Evolutionary conservation across 2,888 invertebrate species (phyloP), one percentile per base, ranked within the genome.

Genomic region (Dasypogon diadema): DNA sequence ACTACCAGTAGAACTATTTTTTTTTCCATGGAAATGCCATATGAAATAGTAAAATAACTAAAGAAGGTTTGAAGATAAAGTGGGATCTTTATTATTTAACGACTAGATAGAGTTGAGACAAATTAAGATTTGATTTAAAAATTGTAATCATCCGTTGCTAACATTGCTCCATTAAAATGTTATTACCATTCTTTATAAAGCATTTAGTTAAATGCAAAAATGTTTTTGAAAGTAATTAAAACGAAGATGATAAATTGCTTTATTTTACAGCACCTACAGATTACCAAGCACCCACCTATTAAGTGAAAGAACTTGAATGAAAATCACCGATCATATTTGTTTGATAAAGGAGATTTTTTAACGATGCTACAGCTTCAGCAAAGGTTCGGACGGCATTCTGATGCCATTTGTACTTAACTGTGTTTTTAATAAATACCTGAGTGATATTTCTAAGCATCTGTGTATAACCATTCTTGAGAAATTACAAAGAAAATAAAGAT

Each of bases 201-300:
- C n/a, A n/a, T n/a, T n/a, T n/a, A n/a, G n/a, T n/a, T n/a, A n/a
- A 30, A 30, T 30, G 34, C 10, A 30, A 30, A 1, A 30, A 30
- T 5, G 34, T 30, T 10, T 6, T 30, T 30, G 34, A 30, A 10
- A 30, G 10, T 30, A 30, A 30, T 30, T 1, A n/a, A n/a, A n/a
- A n/a, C n/a, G n/a, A n/a, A n/a, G n/a, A n/a, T n/a, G n/a, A n/a
- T n/a, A n/a, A n/a, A n/a, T n/a, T n/a, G n/a, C n/a, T n/a, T n/a
- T n/a, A n/a, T n/a, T 79, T 88, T 88, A 74, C 88, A 90, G 91
- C 90, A 81, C 89, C 90, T 83, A 89, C 90, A 79, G 92, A 92
- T 84, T 92, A 92, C 86, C 91, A 92, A 82, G 91, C 92, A 68
- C 92, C 92, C 72, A 91, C 92, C 79, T 92, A 92, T 83, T 92